These are phyloP conservation scores for Cinara cedri DNA, from an alignment of 2,888 invertebrate species.

Conservation along the genomic window DNA sequence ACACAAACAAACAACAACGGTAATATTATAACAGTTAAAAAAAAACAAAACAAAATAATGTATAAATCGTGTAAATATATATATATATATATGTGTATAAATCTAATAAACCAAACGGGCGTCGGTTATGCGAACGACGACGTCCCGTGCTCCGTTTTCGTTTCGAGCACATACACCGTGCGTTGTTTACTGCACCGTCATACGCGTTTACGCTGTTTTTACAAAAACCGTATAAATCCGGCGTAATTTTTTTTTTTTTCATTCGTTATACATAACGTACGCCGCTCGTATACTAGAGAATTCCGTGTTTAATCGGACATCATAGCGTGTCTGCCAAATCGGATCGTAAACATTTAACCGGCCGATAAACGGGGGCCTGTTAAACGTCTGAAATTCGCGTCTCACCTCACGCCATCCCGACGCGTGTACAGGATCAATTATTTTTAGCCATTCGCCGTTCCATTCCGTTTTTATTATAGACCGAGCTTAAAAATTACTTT, in stretches of 20 bases:
- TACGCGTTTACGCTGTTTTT: neutral
- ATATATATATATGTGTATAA: too few relatives aligned
- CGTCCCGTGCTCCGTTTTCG: neutral
- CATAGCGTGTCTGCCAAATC: conserved; percentile 18
- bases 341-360: conserved; percentile 41
- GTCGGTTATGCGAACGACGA: too few relatives aligned
- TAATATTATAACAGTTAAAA: neutral
- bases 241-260: conserved; percentile 20
- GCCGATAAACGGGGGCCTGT: conserved; percentile 40
- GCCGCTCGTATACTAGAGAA: neutral
- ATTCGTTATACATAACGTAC: neutral
- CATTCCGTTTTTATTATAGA: conserved; percentile 16
- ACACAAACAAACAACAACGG: conserved; percentile 6
- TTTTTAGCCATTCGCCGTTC: conserved; percentile 35
- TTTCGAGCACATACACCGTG: too few relatives aligned
- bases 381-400: conserved; percentile 17
- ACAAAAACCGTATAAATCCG: neutral
- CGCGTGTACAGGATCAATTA: neutral
- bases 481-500: conserved; percentile 20
- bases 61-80: too few relatives aligned
- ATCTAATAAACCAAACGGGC: too few relatives aligned
- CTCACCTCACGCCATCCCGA: neutral
- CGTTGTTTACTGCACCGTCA: neutral
- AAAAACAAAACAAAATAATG: neutral
- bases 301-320: conserved; percentile 24